phyloP scores from a whole-genome alignment of 2,888 invertebrate genomes.

The Odontocerum albicorne region DNA sequence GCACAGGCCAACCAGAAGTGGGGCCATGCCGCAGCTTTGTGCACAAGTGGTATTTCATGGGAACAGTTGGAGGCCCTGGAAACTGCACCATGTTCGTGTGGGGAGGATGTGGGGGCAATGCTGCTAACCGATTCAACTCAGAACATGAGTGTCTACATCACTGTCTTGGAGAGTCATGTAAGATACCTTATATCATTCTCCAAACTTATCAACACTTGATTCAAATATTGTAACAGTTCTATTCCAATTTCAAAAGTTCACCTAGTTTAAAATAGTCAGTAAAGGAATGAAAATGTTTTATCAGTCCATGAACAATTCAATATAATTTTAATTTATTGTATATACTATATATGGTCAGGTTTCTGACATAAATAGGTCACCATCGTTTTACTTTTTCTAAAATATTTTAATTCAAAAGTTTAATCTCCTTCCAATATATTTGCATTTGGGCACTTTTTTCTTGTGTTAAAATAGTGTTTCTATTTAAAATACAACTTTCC shows the following conservation, averaged over 20 bases:
- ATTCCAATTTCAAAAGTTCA: too few relatives aligned
- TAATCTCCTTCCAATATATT: not conserved
- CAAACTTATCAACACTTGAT: too few relatives aligned
- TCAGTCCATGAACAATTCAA: too few relatives aligned
- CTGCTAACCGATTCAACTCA: constrained; percentile 66
- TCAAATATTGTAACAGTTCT: too few relatives aligned
- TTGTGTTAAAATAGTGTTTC: not conserved
- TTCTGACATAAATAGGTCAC: too few relatives aligned
- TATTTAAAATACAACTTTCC: too few relatives aligned
- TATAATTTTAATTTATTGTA: too few relatives aligned
- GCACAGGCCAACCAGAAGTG: constrained; percentile 51
- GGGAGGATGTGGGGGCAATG: constrained; percentile 70
- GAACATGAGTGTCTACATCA: constrained; percentile 66
- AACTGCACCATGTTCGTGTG: constrained; percentile 65
- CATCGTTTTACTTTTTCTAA: too few relatives aligned
- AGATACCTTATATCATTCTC: too few relatives aligned
- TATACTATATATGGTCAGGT: too few relatives aligned
- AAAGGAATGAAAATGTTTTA: too few relatives aligned
- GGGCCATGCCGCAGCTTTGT: constrained; percentile 66
- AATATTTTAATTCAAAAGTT: not conserved
- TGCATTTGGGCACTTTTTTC: not conserved
- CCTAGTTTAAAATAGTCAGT: too few relatives aligned
- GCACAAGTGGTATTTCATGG: constrained; percentile 69
- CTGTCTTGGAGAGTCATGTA: constrained; percentile 63
- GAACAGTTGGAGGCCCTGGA: constrained; percentile 51